Evolutionary conservation across 2,888 invertebrate species (phyloP), one percentile per base, ranked within the genome.

Genomic region (Agrochola litura): DNA sequence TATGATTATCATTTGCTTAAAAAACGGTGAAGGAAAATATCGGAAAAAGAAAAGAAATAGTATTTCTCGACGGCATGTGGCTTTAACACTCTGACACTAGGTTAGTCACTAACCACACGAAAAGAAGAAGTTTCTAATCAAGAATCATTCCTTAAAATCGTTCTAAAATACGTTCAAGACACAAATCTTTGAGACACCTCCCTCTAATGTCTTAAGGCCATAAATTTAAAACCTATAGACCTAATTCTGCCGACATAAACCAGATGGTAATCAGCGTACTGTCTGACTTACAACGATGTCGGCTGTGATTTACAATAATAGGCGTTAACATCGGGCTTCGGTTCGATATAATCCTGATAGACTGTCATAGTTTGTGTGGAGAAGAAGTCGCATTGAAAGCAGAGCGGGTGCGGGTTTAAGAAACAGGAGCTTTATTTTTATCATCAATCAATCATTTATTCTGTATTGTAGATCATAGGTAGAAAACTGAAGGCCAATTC

Each of bases 221-320:
- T 83, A 76, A 79, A 88, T 88, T 86, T 75, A 52, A 81, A 86
- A 84, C 73, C 77, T 72, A 80, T 86, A 79, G 68, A 72, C 77
- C 77, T 82, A 84, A 87, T 87, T 84, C 74, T 43, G 54, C 25
- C 49, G 66, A 81, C 83, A 85, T 88, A 88, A 89, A 89, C 85
- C 64, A 89, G 90, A 89, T 83, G 72, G 76, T 64, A 85, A 89
- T 89, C 88, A 78, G 81, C 65, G 46, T n/a, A 56, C 60, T 77
- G 73, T 70, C 86, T 81, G 79, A 83, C 73, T 88, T 80, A 85
- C 66, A 74, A 76, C 84, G 88, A 88, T 89, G 90, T 87, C 88
- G 86, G 89, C 73, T 77, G 84, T 92, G 91, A 92, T 92, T 92
- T 91, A 92, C 90, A 90, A 90, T 91, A 89, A 90, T 90, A 89